These are phyloP conservation scores for Tuberolachnus salignus DNA, from an alignment of 2,888 invertebrate genomes.

Conservation along the genomic window DNA sequence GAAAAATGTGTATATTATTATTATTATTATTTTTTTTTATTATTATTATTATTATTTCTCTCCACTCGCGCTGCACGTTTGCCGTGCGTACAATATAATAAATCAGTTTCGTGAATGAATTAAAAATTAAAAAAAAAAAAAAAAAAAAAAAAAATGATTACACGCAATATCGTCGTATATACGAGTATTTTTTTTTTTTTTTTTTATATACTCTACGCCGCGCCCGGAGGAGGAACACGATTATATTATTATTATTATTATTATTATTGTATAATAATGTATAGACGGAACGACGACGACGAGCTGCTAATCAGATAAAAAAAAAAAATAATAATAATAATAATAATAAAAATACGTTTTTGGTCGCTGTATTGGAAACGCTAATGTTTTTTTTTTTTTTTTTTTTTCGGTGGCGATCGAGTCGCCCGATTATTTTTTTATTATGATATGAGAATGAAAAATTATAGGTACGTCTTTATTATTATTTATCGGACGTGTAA, in stretches of 20 bases:
- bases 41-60: too few species aligned
- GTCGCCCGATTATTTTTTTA: conserved; percentile 20
- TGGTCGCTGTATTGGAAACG: background rate
- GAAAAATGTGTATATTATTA: conserved; percentile 5
- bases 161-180: background rate
- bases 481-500: conserved; percentile 27
- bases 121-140: background rate
- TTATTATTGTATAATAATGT: too few species aligned
- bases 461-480: conserved; percentile 17
- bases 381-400: background rate
- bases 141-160: background rate
- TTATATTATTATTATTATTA: too few species aligned
- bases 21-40: too few species aligned
- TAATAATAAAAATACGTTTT: conserved; percentile 8
- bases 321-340: too few species aligned
- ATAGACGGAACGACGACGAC: background rate
- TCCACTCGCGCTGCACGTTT: background rate
- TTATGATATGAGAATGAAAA: background rate
- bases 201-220: background rate
- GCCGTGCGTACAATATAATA: background rate
- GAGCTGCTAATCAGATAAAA: background rate
- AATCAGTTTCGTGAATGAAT: conserved; percentile 30
- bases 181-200: background rate
- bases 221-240: conserved; percentile 19
- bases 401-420: background rate